Evolutionary conservation across 2,113 vertebrate species (phyloP), one percentile per base, ranked within the genome.

Genomic region (Varanus salvator): DNA sequence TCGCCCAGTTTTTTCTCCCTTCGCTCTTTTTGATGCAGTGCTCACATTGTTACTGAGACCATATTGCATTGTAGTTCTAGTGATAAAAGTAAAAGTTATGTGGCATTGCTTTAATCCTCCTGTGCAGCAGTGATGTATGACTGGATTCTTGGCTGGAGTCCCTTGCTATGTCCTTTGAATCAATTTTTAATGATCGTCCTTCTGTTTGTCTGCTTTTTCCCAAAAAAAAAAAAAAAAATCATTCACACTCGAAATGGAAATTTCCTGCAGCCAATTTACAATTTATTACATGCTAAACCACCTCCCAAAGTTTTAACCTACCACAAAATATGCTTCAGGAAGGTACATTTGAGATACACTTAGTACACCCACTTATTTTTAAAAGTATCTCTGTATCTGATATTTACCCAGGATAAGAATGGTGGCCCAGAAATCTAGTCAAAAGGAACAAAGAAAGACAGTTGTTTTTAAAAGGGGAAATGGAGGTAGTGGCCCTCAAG

Each of bases 111-210:
- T 44, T 86, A 90, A 93, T 83, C 44, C 48, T 86, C 86, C 82
- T 87, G 17, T 11, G 34, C 48, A 38, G 80, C 52, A 78, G 21
- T 52, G 74, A 57, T 77, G 44, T 57, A 80, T 38, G 89, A 0
- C 50, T 87, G 66, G 80, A 90, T 50, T 76, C 90, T 96, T 92
- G 87, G 68, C 64, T 87, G 34, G 4, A 85, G 27, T 77, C 87
- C 38, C 27, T 17, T 83, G 89, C 1, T 25, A 89, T 90, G 91
- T 83, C 72, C 90, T 87, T 23, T 80, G 78, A 93, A 81, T 89
- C 91, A 88, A 64, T 52, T 91, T 85, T 93, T 90, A 91, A 74
- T 90, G 80, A 69, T 34, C 34, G 5, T 85, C 86, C 44, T 91
- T 90, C 87, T 94, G 82, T 91, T 71, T 88, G 17, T 85, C 85